Base-by-base conservation (phyloP, 2,888 invertebrate genomes). In the Melanophora roralis region DNA sequence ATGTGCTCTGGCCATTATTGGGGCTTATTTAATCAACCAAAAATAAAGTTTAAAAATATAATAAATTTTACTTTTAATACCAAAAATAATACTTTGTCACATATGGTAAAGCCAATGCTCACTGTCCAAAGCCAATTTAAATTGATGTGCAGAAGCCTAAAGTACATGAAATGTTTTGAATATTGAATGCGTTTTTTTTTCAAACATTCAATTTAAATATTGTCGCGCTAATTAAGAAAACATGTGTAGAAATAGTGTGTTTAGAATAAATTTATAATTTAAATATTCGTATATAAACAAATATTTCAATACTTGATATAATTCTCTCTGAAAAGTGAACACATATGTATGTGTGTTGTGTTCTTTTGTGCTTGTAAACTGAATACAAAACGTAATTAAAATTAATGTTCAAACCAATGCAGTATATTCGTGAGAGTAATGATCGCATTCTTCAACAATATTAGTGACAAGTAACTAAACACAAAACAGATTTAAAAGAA, bases 21-120 rank as follows among this genome's bases (percentile, higher is more conserved):
- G 45, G 47, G 19, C 53, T 47, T 55, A 55, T 55, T 69, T 69
- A 62, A 68, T 75, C 68, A 68, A 53, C 53, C 75, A 62, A 68
- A 60, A 55, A 68, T 34, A 68, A n/a, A n/a, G n/a, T 55, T 27
- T 27, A 27, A 27, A 27, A 27, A 45, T 43, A 68, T 36, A 45
- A 51, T 23, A 14, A 16, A 60, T 53, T 45, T 53, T 38, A 6
- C n/a, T 60, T 67, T 43, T n/a, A 36, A 14, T n/a, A 14, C n/a
- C 6, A 45, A 47, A 36, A 11, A 40, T 40, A 27, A 27, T 27
- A 27, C 27, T 27, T 27, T 5, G 27, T 6, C 27, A 27, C 27
- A 27, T 27, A 27, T 6, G 3, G 6, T 27, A n/a, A 12, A 38
- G 38, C 38, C 14, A 2, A 71, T 59, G 69, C 59, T 60, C 14